Evolutionary conservation across 1,140 invertebrate genomes (phyloP).

Genomic region (Helicoverpa armigera): DNA sequence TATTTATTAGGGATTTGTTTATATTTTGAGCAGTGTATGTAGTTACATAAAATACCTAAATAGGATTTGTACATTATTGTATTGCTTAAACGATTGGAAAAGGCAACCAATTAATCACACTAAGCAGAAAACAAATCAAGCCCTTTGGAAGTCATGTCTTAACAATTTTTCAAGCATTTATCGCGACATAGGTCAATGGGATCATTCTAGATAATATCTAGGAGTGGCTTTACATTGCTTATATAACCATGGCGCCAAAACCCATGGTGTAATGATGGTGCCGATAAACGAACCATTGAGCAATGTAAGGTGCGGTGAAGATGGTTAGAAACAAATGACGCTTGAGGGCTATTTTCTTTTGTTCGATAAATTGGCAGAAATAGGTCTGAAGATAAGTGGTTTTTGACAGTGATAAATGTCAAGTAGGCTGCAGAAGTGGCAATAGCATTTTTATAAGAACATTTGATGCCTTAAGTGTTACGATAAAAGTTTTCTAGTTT

Average conservation of each 20-base stretch:
- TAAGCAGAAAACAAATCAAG: background rate
- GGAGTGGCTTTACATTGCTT: background rate
- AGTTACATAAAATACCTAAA: background rate
- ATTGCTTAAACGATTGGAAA: background rate
- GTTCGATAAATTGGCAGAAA: background rate
- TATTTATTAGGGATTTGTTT: background rate
- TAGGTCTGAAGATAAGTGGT: background rate
- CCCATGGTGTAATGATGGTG: background rate
- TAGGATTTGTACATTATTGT: background rate
- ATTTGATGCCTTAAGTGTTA: too few relatives aligned
- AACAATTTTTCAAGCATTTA: background rate
- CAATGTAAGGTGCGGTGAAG: background rate
- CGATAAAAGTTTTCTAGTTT: too few relatives aligned
- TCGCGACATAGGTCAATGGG: background rate
- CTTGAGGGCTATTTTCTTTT: background rate
- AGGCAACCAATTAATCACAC: too few relatives aligned
- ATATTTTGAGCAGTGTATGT: background rate
- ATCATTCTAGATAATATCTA: conserved; percentile 13
- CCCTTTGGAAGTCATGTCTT: background rate
- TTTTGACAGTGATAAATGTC: background rate
- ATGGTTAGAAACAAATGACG: background rate
- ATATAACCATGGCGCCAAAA: background rate
- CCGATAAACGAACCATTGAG: background rate
- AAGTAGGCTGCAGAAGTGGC: background rate
- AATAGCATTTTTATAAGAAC: background rate